These are phyloP conservation scores for Drosophila sordidula DNA, from an alignment of 2,888 invertebrate species.

Conservation along the genomic window DNA sequence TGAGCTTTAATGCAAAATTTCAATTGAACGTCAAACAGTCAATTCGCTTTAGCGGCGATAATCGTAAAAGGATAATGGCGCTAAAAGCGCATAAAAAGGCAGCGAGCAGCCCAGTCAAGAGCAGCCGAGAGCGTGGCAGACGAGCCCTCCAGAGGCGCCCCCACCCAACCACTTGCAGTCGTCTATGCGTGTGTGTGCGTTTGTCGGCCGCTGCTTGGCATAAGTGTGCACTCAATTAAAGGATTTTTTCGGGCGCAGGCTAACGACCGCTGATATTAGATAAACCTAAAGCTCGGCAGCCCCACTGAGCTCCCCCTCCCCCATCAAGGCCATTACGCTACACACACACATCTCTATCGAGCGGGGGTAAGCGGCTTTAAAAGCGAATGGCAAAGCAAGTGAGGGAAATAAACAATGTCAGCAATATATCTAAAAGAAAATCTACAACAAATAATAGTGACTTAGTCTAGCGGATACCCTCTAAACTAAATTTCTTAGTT, in stretches of 20 bases:
- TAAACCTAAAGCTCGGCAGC: slow-evolving; percentile 42
- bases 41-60: slow-evolving; percentile 80
- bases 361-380: slow-evolving; percentile 34
- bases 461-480: not conserved
- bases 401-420: slow-evolving; percentile 35
- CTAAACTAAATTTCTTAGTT: not conserved
- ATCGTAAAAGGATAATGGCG: slow-evolving; percentile 81
- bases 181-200: slow-evolving; percentile 6
- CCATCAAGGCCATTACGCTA: not conserved
- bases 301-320: not conserved
- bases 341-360: slow-evolving; percentile 1
- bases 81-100: slow-evolving; percentile 80
- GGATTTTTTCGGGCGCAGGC: slow-evolving; percentile 65
- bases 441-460: not conserved
- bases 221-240: slow-evolving; percentile 79
- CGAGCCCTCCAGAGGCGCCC: slow-evolving; percentile 1
- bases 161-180: slow-evolving; percentile 19
- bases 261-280: slow-evolving; percentile 60
- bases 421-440: slow-evolving; percentile 16
- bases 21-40: slow-evolving; percentile 82
- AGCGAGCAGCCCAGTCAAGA: slow-evolving; percentile 21
- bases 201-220: slow-evolving; percentile 49
- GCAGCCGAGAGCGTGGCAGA: slow-evolving; percentile 17
- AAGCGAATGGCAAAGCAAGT: slow-evolving; percentile 22
- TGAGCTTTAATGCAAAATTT: slow-evolving; percentile 80